phyloP scores from a whole-genome alignment of 2,113 vertebrate species.

The Corythornis madagascariensis region DNA sequence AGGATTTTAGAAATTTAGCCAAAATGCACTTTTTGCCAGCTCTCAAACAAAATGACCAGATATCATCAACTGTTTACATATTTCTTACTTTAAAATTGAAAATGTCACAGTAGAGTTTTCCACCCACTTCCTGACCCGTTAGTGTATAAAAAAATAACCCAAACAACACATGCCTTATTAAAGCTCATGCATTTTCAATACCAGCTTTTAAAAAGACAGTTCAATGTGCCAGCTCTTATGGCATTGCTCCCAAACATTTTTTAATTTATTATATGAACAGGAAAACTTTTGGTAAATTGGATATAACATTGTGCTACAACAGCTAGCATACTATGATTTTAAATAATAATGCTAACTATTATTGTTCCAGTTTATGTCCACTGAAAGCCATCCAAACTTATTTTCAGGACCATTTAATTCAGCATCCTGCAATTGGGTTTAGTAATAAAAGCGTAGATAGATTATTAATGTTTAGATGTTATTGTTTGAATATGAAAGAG shows the following conservation, averaged over 20 bases:
- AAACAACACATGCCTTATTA: background rate
- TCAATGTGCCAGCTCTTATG: background rate
- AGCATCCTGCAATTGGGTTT: background rate
- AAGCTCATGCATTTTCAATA: background rate
- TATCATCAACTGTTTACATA: background rate
- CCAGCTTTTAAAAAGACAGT: background rate
- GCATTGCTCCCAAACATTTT: background rate
- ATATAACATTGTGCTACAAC: background rate
- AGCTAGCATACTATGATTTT: background rate
- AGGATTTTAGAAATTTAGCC: background rate
- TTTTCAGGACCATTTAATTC: background rate
- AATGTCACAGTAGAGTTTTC: background rate
- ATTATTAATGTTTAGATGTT: background rate
- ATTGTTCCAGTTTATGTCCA: background rate
- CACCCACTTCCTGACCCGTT: background rate
- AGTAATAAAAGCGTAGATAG: background rate
- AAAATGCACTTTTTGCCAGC: background rate
- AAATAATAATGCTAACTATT: background rate
- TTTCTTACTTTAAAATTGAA: background rate
- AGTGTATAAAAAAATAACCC: background rate
- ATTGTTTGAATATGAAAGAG: conserved; percentile 1
- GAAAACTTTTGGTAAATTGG: background rate
- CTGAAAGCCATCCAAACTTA: background rate
- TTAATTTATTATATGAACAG: background rate
- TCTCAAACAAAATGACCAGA: background rate